Evolutionary conservation across 2,113 vertebrate species (phyloP).

Genomic region (Heteronetta atricapilla): DNA sequence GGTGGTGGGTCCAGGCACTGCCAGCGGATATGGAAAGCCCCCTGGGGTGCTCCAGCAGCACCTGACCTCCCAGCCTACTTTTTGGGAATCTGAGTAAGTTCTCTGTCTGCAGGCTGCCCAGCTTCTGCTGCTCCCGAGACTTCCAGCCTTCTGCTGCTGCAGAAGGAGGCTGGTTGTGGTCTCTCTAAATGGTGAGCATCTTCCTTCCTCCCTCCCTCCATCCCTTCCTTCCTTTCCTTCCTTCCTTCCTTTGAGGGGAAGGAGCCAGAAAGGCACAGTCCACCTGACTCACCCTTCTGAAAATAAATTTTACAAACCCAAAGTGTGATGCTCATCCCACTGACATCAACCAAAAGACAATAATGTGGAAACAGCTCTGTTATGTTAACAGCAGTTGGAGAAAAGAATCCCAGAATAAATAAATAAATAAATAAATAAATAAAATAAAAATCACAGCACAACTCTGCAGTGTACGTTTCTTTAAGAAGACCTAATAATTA

Average conservation of each 20-base stretch:
- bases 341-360: background rate
- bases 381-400: background rate
- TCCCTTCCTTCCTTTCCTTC: background rate
- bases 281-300: background rate
- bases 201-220: background rate
- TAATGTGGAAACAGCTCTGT: background rate
- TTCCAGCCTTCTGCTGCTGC: background rate
- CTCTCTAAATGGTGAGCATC: background rate
- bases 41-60: rapidly evolving
- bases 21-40: rapidly evolving
- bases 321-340: background rate
- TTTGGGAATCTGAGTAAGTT: background rate
- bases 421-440: background rate
- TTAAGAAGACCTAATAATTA: background rate
- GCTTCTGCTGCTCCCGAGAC: background rate
- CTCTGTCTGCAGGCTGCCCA: background rate
- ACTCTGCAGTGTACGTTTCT: background rate
- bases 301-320: background rate
- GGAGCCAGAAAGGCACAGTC: background rate
- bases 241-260: background rate
- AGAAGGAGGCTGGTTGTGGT: background rate
- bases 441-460: background rate
- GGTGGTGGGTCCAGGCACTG: background rate
- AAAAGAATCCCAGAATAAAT: background rate
- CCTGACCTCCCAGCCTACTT: background rate